Conservation (phyloP, 1,140 invertebrate genomes). For the Drosophila novamexicana region DNA sequence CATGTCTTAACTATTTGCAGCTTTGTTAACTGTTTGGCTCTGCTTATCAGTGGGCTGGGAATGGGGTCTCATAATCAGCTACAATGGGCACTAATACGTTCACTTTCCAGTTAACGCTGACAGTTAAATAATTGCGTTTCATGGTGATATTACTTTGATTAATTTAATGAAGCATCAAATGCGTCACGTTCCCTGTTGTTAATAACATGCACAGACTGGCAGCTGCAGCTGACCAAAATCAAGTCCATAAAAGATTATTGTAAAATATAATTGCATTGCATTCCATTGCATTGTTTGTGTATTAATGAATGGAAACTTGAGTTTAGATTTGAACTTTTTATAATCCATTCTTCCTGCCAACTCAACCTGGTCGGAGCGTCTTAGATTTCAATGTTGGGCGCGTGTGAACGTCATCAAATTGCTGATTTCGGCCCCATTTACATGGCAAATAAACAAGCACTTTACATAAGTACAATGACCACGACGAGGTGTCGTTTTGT, state of each 20-base stretch:
- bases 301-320: too few relatives aligned
- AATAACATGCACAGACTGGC: constrained; percentile 9
- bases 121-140: constrained; percentile 34
- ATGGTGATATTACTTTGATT: constrained; percentile 41
- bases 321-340: too few relatives aligned
- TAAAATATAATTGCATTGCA: background rate
- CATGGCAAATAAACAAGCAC: constrained; percentile 55
- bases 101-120: constrained; percentile 2
- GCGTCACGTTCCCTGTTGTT: constrained; percentile 1
- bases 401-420: constrained; percentile 50
- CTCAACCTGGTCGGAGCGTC: background rate
- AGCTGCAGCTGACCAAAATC: constrained; percentile 36
- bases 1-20: background rate
- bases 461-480: constrained; percentile 48
- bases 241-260: constrained; percentile 11
- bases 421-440: constrained; percentile 34
- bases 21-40: background rate
- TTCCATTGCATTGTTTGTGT: too few relatives aligned
- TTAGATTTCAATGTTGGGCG: constrained; percentile 64
- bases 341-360: background rate
- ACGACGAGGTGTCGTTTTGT: constrained; percentile 50
- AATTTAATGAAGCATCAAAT: constrained; percentile 15
- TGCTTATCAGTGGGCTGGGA: constrained; percentile 9
- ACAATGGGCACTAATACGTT: background rate
- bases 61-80: constrained; percentile 2